phyloP scores from a whole-genome alignment of 1,140 invertebrate species.

The Brachionus manjavacas region DNA sequence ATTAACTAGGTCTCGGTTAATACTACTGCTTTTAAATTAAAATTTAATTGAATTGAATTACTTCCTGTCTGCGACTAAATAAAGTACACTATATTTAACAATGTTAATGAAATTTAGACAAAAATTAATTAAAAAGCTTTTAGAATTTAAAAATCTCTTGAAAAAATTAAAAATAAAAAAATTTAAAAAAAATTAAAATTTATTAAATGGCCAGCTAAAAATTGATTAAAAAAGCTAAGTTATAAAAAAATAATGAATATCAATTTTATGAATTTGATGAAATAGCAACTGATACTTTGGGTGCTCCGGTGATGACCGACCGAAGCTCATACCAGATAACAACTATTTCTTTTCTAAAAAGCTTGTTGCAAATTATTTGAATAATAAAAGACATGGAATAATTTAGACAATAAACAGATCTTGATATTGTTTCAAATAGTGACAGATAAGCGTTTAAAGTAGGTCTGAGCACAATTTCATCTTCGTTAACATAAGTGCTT shows the following conservation, averaged over 20 bases:
- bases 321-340: not conserved
- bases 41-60: too few species aligned
- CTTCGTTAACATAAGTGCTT: not conserved
- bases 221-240: not conserved
- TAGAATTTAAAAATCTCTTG: too few species aligned
- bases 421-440: not conserved
- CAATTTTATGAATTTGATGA: not conserved
- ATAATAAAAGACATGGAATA: not conserved
- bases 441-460: not conserved
- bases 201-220: not conserved
- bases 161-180: too few species aligned
- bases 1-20: too few species aligned
- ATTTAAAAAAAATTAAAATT: not conserved
- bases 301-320: not conserved
- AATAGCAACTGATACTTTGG: not conserved
- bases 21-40: too few species aligned
- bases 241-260: not conserved
- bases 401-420: not conserved
- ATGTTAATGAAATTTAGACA: too few species aligned
- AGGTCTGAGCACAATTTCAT: not conserved
- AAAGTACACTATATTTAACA: too few species aligned
- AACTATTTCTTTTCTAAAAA: slow-evolving; percentile 4
- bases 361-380: not conserved
- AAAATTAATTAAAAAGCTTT: too few species aligned
- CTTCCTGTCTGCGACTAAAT: too few species aligned